These are phyloP conservation scores for Reticulitermes speratus DNA, from an alignment of 1,140 invertebrate genomes.

Conservation along the genomic window DNA sequence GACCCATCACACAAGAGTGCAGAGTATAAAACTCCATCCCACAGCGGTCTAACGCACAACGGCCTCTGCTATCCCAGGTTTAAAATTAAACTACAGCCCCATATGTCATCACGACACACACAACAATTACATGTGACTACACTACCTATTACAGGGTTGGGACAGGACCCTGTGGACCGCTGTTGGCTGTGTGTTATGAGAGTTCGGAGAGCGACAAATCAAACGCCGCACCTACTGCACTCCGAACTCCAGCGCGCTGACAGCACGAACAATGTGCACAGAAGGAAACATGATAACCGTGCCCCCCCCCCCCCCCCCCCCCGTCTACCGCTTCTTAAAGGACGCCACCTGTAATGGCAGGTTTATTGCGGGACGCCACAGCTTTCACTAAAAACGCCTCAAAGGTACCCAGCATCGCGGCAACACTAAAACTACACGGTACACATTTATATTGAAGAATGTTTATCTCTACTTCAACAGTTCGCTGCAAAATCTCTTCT, in stretches of 20 bases:
- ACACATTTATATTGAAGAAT: no score
- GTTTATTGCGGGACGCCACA: no score
- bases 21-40: neutral
- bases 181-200: neutral
- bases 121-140: slow-evolving; percentile 18
- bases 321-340: neutral
- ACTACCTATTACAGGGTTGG: neutral
- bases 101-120: slow-evolving; percentile 1
- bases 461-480: no score
- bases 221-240: neutral
- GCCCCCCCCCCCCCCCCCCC: neutral
- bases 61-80: neutral
- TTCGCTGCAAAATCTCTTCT: no score
- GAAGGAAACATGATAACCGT: neutral
- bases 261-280: neutral
- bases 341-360: neutral
- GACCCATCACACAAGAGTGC: neutral
- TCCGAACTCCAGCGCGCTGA: neutral
- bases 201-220: neutral
- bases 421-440: no score
- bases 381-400: no score
- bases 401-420: no score
- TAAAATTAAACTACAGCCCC: slow-evolving; percentile 11
- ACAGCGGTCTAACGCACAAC: neutral
- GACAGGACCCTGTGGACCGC: neutral